A percentile compares a stretch with the other conserved stretches of the same genome.
These are phyloP conservation scores for Gyrodactylus bullatarudis DNA, from an alignment of 1,140 invertebrate genomes.

Conservation along the genomic window DNA sequence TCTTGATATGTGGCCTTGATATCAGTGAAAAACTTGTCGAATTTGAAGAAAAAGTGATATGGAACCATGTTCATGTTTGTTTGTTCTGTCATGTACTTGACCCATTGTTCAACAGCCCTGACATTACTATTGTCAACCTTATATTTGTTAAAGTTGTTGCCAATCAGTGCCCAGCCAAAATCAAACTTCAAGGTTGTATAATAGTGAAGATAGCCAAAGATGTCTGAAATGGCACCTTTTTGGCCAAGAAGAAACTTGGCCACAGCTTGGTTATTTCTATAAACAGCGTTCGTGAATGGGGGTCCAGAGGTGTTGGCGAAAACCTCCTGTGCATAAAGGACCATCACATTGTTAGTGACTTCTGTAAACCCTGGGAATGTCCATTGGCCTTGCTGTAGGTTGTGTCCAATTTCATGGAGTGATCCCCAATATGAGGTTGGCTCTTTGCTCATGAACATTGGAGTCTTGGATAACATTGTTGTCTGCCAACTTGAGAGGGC, in stretches of 20 bases:
- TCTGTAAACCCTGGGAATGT: not conserved
- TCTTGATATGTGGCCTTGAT: not conserved
- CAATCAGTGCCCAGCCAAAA: not conserved
- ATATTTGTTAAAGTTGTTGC: not conserved
- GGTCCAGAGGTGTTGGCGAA: not conserved
- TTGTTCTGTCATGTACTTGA: not conserved
- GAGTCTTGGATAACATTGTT: not conserved
- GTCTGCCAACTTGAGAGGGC: not conserved
- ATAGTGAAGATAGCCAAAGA: not conserved
- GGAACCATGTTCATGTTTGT: not conserved
- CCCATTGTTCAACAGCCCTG: not conserved
- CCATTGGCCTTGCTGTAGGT: not conserved
- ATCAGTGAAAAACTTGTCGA: not conserved
- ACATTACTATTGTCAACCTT: not conserved
- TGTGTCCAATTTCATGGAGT: not conserved
- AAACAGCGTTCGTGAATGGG: not conserved
- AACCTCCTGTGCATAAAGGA: not conserved
- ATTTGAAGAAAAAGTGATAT: not conserved
- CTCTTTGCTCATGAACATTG: not conserved
- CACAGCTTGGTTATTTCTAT: not conserved
- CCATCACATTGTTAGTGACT: not conserved
- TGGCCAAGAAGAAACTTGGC: not conserved
- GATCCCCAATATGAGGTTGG: not conserved
- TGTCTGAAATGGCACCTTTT: not conserved
- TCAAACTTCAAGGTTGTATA: not conserved